Evolutionary conservation across 2,888 invertebrate genomes (phyloP).

Genomic region (Herminia tarsipennalis): DNA sequence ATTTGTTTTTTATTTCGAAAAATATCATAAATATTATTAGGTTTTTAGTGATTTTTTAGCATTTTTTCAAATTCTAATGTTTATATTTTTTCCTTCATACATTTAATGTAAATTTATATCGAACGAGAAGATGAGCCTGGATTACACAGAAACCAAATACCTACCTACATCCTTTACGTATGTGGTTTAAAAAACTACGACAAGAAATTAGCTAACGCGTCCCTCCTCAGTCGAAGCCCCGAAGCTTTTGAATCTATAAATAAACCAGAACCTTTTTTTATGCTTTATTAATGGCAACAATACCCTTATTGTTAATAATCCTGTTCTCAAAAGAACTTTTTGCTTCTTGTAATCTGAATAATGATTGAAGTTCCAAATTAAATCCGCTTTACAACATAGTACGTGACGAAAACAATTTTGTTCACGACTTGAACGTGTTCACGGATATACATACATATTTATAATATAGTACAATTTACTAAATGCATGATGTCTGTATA

Average conservation of each 20-base stretch:
- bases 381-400: conserved; percentile 25
- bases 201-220: conserved; percentile 4
- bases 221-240: conserved; percentile 1
- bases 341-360: conserved; percentile 12
- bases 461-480: conserved; percentile 50
- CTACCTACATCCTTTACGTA: no score
- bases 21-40: no score
- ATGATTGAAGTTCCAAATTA: conserved; percentile 24
- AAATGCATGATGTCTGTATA: conserved; percentile 47
- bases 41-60: no score
- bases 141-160: conserved; percentile 8
- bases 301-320: not conserved
- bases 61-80: no score
- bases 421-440: conserved; percentile 24
- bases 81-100: no score
- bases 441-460: conserved; percentile 24
- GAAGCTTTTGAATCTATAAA: conserved; percentile 8
- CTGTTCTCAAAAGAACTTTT: conserved; percentile 10
- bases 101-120: no score
- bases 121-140: conserved; percentile 6
- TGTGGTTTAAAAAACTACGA: conserved; percentile 11
- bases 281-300: conserved; percentile 6
- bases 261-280: conserved; percentile 6
- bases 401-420: conserved; percentile 43
- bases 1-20: no score